These are phyloP conservation scores for Helarctos malayanus DNA, from an alignment of 2,797 vertebrate species.

Conservation along the genomic window DNA sequence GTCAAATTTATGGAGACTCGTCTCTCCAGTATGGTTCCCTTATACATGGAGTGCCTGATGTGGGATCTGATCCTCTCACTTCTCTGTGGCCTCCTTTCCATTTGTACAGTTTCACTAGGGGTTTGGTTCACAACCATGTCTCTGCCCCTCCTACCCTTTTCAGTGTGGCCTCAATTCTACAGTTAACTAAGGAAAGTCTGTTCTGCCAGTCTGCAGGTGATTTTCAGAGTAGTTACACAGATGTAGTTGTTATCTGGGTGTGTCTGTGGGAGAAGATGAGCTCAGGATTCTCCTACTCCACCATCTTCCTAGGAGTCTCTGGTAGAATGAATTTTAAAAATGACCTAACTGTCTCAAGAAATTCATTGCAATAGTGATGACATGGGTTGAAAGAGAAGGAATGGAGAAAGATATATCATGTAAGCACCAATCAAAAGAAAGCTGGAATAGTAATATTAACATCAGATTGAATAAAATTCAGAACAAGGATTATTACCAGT, in stretches of 20 bases:
- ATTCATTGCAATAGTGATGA: background rate
- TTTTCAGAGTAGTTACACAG: background rate
- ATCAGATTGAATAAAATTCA: background rate
- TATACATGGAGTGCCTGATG: background rate
- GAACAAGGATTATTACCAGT: background rate
- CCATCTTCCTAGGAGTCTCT: background rate
- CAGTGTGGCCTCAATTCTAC: background rate
- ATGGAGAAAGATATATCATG: background rate
- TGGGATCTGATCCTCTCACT: background rate
- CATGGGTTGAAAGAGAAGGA: constrained; percentile 27
- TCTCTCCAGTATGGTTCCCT: background rate
- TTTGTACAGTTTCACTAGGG: background rate
- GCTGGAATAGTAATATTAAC: background rate
- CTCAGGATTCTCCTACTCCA: background rate
- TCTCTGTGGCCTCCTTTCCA: background rate
- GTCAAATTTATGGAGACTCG: background rate
- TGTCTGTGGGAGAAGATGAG: background rate
- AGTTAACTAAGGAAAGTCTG: background rate
- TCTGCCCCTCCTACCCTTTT: background rate
- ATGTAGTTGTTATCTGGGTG: background rate
- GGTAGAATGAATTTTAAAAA: background rate
- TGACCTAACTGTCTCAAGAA: background rate
- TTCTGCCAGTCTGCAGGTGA: background rate
- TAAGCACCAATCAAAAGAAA: background rate
- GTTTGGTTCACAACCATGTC: background rate